Evolutionary conservation across 2,888 invertebrate species (phyloP).

Genomic region (Hybos culiciformis): DNA sequence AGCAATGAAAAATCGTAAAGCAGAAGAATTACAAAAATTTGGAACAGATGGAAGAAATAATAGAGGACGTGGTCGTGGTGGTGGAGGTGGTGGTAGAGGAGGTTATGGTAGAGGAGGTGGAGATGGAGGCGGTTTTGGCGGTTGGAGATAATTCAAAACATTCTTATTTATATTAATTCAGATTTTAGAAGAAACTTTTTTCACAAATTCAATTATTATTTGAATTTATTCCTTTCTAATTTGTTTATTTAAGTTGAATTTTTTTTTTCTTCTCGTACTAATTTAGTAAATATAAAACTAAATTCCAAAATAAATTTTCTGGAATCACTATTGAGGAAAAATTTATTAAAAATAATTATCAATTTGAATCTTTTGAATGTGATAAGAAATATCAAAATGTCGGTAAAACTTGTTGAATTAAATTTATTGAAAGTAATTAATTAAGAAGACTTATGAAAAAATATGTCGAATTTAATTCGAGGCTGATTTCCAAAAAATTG

Average conservation of each 20-base stretch:
- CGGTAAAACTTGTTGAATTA: not conserved
- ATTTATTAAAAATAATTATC: not conserved
- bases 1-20: constrained; percentile 49
- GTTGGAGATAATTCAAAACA: no score
- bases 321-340: no score
- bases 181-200: not conserved
- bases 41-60: constrained; percentile 21
- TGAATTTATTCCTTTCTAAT: not conserved
- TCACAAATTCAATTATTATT: not conserved
- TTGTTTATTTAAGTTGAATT: not conserved
- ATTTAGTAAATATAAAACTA: not conserved
- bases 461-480: no score
- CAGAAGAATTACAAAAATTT: constrained; percentile 33
- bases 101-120: constrained; percentile 14
- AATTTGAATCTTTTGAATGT: not conserved
- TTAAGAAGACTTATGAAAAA: no score
- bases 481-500: no score
- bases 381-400: not conserved
- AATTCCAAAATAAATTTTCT: no score
- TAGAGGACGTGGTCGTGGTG: constrained; percentile 13
- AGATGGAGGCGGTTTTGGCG: constrained; percentile 10
- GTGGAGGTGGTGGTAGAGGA: constrained; percentile 10
- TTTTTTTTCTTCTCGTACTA: not conserved
- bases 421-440: no score
- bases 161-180: constrained; percentile 10